These are phyloP conservation scores for Nymphicus hollandicus DNA, from an alignment of 2,113 vertebrate genomes.

Conservation along the genomic window DNA sequence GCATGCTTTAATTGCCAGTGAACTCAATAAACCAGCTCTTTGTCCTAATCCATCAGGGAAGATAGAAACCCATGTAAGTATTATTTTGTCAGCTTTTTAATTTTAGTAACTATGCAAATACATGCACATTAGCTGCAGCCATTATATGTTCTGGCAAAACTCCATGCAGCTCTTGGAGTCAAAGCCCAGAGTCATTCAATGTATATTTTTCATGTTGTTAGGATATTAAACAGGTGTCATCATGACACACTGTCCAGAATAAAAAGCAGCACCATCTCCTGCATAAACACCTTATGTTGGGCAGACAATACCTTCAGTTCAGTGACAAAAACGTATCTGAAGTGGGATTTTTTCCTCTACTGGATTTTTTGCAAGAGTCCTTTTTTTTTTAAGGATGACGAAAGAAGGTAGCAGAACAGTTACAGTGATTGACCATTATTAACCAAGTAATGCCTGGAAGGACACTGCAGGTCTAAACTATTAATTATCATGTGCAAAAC, in stretches of 20 bases:
- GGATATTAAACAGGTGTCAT: background rate
- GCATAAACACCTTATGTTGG: background rate
- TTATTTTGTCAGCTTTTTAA: background rate
- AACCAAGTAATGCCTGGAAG: background rate
- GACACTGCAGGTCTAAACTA: background rate
- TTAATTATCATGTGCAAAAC: background rate
- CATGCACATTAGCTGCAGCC: background rate
- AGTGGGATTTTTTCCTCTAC: background rate
- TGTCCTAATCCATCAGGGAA: constrained; percentile 9
- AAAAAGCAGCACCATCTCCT: background rate
- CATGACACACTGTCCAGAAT: background rate
- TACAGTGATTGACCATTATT: background rate
- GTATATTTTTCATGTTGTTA: background rate
- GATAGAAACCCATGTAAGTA: constrained; percentile 1
- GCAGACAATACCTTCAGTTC: background rate
- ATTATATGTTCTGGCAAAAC: background rate
- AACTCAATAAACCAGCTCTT: constrained; percentile 41
- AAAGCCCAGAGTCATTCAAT: background rate
- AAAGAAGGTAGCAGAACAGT: background rate
- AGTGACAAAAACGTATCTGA: background rate
- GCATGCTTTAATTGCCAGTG: background rate
- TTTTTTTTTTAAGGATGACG: background rate
- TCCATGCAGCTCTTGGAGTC: background rate
- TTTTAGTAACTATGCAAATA: background rate
- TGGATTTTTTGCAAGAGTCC: background rate